Conservation (phyloP, 2,797 vertebrate species). For the Lepus oiostolus region DNA sequence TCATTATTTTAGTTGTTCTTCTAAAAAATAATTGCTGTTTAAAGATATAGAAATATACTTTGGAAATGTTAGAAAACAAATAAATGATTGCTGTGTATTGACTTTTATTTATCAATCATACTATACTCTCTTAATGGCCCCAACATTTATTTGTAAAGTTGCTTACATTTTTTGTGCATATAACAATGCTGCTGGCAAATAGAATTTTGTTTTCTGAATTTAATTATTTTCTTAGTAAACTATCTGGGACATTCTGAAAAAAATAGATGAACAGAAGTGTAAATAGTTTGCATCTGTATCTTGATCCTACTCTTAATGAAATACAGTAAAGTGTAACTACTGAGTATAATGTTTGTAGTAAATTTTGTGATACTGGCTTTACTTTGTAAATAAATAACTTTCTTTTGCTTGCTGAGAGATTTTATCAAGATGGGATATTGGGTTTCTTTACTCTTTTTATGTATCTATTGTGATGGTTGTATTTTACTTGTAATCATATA, state of each 20-base stretch:
- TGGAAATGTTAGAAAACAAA: not conserved
- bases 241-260: not conserved
- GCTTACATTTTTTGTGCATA: not conserved
- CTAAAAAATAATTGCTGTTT: not conserved
- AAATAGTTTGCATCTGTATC: not conserved
- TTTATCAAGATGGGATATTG: slow-evolving; percentile 2
- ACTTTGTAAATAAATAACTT: slow-evolving; percentile 13
- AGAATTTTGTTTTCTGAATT: slow-evolving; percentile 36
- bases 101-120: slow-evolving; percentile 42
- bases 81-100: not conserved
- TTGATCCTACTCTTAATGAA: slow-evolving; percentile 21
- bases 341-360: not conserved
- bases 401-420: not conserved
- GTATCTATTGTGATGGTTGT: not conserved
- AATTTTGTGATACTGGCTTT: not conserved
- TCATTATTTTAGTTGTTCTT: slow-evolving; percentile 43
- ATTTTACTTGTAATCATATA: slow-evolving; percentile 6
- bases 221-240: not conserved
- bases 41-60: not conserved
- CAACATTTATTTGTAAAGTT: slow-evolving; percentile 18
- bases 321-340: slow-evolving; percentile 4
- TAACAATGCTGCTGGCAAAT: not conserved
- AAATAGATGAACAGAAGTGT: not conserved
- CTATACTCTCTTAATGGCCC: not conserved
- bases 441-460: not conserved